Conservation (phyloP, 2,888 invertebrate species). For the Cheilosia soror region DNA sequence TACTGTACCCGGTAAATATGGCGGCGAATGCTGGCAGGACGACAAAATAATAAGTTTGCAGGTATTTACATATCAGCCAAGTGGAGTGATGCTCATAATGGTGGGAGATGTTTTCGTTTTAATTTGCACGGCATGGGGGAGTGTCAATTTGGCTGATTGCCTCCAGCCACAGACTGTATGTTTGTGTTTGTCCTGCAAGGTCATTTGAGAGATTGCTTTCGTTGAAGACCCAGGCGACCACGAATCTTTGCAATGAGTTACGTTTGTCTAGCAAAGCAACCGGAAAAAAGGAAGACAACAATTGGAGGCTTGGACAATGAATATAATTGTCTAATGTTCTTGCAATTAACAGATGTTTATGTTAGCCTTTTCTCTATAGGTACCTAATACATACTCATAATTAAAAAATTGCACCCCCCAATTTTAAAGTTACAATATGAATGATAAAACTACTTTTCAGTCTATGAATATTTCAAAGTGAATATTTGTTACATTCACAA, state of each 20-base stretch:
- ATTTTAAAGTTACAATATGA: no score
- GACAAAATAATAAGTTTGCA: background rate
- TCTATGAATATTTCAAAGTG: no score
- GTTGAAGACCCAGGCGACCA: background rate
- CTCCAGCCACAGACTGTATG: constrained; percentile 23
- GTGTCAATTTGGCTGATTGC: constrained; percentile 55
- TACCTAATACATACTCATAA: no score
- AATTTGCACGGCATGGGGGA: background rate
- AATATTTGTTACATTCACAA: no score
- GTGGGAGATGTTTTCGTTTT: constrained; percentile 16
- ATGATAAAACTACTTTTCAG: no score
- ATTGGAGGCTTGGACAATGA: no score
- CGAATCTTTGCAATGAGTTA: background rate
- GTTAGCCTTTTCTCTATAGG: no score
- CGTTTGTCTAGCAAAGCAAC: background rate
- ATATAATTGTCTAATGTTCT: no score
- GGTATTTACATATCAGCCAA: background rate
- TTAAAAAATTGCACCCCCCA: no score
- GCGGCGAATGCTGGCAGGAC: background rate
- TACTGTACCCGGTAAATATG: constrained; percentile 26
- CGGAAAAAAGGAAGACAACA: no score
- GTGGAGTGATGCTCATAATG: background rate
- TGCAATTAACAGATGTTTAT: no score
- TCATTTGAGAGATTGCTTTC: constrained; percentile 28
- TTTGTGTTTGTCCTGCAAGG: constrained; percentile 32